phyloP scores from a whole-genome alignment of 64 coral and sea anemone species.

The Dendronephthya gigantea region DNA sequence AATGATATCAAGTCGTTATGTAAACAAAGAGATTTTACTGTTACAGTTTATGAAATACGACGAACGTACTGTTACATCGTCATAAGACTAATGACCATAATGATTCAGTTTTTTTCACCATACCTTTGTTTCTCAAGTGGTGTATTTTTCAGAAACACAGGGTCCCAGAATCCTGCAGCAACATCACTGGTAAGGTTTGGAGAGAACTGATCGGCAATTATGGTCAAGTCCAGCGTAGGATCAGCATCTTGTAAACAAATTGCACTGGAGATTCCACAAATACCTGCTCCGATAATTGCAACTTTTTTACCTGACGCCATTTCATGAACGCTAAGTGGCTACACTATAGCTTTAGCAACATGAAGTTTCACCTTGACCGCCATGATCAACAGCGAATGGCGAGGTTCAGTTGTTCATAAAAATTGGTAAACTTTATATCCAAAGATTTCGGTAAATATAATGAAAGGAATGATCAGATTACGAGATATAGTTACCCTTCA shows the following conservation, averaged over 20 bases:
- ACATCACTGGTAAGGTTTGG: slow-evolving; percentile 24
- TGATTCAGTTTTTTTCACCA: no score
- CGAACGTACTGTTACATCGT: no score
- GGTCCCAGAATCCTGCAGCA: slow-evolving; percentile 19
- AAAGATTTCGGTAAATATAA: neutral
- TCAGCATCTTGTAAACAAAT: slow-evolving; percentile 15
- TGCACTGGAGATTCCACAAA: slow-evolving; percentile 25
- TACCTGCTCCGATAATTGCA: slow-evolving; percentile 31
- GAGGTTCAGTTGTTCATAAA: no score
- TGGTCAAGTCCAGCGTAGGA: neutral
- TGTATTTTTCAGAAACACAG: neutral
- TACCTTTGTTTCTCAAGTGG: neutral
- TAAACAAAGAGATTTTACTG: neutral
- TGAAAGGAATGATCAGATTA: neutral
- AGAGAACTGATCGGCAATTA: slow-evolving; percentile 34
- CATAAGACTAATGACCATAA: no score
- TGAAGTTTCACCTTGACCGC: no score
- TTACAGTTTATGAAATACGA: neutral
- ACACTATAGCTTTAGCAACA: no score
- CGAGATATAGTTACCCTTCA: neutral
- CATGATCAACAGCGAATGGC: neutral
- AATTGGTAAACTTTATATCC: no score
- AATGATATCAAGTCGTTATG: neutral
- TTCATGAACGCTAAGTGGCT: no score
- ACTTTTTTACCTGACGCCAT: neutral